Conservation (phyloP, 2,888 invertebrate genomes). For the Oscheius sp. region DNA sequence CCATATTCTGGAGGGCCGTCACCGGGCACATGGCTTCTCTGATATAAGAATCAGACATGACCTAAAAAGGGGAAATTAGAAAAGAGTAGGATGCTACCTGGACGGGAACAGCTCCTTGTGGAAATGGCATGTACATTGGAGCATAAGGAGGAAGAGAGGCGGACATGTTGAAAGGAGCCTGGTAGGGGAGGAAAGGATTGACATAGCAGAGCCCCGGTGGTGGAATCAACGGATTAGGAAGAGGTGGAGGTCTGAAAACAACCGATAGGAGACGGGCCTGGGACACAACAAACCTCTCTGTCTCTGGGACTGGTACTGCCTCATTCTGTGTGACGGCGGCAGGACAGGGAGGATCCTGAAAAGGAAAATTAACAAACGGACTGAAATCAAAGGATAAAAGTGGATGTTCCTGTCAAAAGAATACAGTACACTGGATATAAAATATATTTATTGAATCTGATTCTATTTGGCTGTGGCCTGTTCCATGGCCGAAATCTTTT, state of each 20-base stretch:
- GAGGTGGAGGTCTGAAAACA: neutral
- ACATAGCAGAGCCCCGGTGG: conserved; percentile 14
- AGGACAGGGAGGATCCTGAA: too few species aligned
- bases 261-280: neutral
- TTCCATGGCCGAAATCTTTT: neutral
- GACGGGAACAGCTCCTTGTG: conserved; percentile 29
- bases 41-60: neutral
- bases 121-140: conserved; percentile 22
- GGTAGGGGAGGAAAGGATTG: conserved; percentile 22
- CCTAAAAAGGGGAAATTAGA: neutral
- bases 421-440: too few species aligned
- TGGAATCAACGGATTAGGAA: conserved; percentile 11
- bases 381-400: neutral
- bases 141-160: neutral
- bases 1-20: conserved; percentile 14
- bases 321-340: neutral
- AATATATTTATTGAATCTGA: too few species aligned
- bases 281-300: neutral
- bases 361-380: neutral
- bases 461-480: too few species aligned
- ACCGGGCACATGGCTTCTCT: conserved; percentile 19
- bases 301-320: neutral
- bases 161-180: conserved; percentile 3
- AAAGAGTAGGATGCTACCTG: neutral
- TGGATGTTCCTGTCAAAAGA: too few species aligned